Evolutionary conservation across 1,140 invertebrate species (phyloP).

Genomic region (Wasmannia auropunctata): DNA sequence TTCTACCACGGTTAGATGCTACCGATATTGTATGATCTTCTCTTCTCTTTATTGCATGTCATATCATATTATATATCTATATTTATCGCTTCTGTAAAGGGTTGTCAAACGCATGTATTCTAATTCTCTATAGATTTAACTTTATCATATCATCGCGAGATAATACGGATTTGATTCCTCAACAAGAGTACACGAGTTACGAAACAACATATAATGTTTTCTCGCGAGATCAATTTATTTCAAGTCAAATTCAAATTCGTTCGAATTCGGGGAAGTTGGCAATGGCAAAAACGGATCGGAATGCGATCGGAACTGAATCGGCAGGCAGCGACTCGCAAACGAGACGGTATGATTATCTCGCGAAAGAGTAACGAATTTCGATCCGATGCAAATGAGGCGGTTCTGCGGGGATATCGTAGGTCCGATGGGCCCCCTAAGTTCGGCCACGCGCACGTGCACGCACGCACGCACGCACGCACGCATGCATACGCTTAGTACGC

Average conservation of each 20-base stretch:
- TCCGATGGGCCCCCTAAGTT: slow-evolving; percentile 26
- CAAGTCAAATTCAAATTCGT: not conserved
- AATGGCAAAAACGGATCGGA: not conserved
- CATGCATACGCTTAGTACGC: slow-evolving; percentile 59
- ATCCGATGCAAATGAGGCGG: slow-evolving; percentile 78
- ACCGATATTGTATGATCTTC: not conserved
- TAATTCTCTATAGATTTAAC: not conserved
- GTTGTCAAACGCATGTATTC: not conserved
- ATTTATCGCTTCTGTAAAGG: not conserved
- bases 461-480: slow-evolving; percentile 69
- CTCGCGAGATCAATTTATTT: not conserved
- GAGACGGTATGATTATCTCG: slow-evolving; percentile 72
- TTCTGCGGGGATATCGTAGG: slow-evolving; percentile 62
- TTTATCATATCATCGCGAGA: not conserved
- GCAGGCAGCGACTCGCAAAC: slow-evolving; percentile 66
- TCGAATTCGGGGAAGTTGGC: not conserved
- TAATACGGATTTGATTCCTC: not conserved
- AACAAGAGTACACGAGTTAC: not conserved
- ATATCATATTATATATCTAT: not conserved
- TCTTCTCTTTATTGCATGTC: not conserved
- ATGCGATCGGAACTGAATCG: slow-evolving; percentile 32
- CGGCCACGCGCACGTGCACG: slow-evolving; percentile 66
- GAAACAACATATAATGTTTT: not conserved
- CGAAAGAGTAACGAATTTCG: slow-evolving; percentile 77
- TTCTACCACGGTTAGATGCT: not conserved